Percentiles rank a stretch among this genome's conserved stretches.
Conservation (phyloP, 1,140 invertebrate genomes). For the Apis mellifera region Amel_HAv3.1 CM009936.2:16155501-16156000, state of each 20-base stretch:
- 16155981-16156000: conserved; percentile 13
- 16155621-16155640: conserved; percentile 3
- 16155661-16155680: conserved; percentile 3
- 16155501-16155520: conserved; percentile 6
- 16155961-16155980: conserved; percentile 28
- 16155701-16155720: conserved; percentile 3
- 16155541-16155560: background rate
- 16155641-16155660: conserved; percentile 33
- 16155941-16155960: conserved; percentile 3
- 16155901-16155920: conserved; percentile 37
- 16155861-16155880: conserved; percentile 43
- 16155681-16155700: conserved; percentile 18
- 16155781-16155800: conserved; percentile 16
- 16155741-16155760: conserved; percentile 36
- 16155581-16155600: conserved; percentile 14
- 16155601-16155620: conserved; percentile 24
- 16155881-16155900: conserved; percentile 47
- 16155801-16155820: conserved; percentile 48
- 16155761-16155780: conserved; percentile 18
- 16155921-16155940: conserved; percentile 15
- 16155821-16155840: conserved; percentile 7
- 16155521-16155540: conserved; percentile 29
- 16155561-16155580: background rate
- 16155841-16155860: conserved; percentile 31
- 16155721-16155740: conserved; percentile 25